These are phyloP conservation scores for Trachelus tabidus DNA, from an alignment of 2,888 invertebrate species.

Conservation along the genomic window DNA sequence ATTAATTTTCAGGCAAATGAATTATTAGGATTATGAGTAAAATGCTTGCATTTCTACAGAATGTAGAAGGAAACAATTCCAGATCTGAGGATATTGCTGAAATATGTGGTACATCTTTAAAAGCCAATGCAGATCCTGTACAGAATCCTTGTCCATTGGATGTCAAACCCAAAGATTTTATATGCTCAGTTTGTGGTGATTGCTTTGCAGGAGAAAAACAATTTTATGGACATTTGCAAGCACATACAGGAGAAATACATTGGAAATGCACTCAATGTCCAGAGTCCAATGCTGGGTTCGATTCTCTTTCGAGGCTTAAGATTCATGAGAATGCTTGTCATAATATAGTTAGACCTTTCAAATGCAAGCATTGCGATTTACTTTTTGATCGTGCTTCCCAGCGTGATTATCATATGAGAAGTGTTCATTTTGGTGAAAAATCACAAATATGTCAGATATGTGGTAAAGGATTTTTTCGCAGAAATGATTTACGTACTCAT, in stretches of 20 bases:
- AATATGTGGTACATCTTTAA: neutral
- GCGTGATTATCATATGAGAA: slow-evolving; percentile 55
- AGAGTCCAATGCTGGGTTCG: slow-evolving; percentile 25
- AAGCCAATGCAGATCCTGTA: neutral
- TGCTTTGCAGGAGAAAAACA: slow-evolving; percentile 46
- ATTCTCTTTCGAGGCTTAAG: slow-evolving; percentile 31
- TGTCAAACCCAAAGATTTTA: neutral
- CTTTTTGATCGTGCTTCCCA: slow-evolving; percentile 60
- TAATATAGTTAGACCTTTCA: slow-evolving; percentile 43
- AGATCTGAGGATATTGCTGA: neutral
- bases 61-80: neutral
- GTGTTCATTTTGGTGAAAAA: slow-evolving; percentile 57
- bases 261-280: slow-evolving; percentile 44
- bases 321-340: slow-evolving; percentile 35
- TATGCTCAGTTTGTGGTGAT: slow-evolving; percentile 16
- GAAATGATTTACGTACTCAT: slow-evolving; percentile 61
- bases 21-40: neutral
- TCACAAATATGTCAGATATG: slow-evolving; percentile 60
- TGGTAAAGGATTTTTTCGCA: slow-evolving; percentile 58
- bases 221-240: slow-evolving; percentile 51
- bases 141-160: neutral
- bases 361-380: slow-evolving; percentile 50
- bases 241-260: slow-evolving; percentile 41
- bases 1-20: neutral
- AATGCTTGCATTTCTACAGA: neutral